A percentile compares a stretch with the other conserved stretches of the same genome.
Evolutionary conservation across 2,888 invertebrate species (phyloP).

Genomic region (Thymelicus lineola): DNA sequence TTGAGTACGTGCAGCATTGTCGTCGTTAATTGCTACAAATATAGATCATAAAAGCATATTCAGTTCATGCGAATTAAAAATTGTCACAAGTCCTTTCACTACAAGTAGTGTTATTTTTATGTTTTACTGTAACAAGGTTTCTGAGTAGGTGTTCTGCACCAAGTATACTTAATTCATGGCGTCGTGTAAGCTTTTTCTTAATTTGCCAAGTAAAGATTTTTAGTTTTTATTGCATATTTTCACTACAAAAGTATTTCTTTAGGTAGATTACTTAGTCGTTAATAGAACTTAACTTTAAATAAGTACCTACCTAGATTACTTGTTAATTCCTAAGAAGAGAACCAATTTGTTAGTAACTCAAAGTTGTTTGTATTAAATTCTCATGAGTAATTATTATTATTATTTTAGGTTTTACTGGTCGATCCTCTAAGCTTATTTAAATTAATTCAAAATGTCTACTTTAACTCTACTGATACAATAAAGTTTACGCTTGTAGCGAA

Average conservation of each 20-base stretch:
- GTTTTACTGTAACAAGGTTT: neutral
- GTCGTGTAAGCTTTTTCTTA: neutral
- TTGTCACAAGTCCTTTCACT: conserved; percentile 12
- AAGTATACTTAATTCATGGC: neutral
- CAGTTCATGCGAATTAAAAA: conserved; percentile 29
- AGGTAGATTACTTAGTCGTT: too few relatives aligned
- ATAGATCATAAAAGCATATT: conserved; percentile 36
- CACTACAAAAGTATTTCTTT: neutral
- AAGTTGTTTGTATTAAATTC: too few relatives aligned
- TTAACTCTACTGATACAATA: too few relatives aligned
- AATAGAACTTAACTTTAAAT: too few relatives aligned
- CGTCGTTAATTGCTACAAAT: conserved; percentile 37
- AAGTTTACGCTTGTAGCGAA: too few relatives aligned
- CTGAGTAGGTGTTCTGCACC: neutral
- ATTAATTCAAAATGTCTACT: too few relatives aligned
- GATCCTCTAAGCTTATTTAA: too few relatives aligned
- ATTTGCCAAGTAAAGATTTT: neutral
- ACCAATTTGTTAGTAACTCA: too few relatives aligned
- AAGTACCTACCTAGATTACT: too few relatives aligned
- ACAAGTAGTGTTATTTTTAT: conserved; percentile 1
- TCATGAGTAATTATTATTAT: too few relatives aligned
- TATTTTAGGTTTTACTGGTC: too few relatives aligned
- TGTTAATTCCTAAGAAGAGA: too few relatives aligned
- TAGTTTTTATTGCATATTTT: neutral
- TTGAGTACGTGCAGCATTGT: conserved; percentile 37